Evolutionary conservation across 1,140 invertebrate species (phyloP).

Genomic region (Ruditapes philippinarum): DNA sequence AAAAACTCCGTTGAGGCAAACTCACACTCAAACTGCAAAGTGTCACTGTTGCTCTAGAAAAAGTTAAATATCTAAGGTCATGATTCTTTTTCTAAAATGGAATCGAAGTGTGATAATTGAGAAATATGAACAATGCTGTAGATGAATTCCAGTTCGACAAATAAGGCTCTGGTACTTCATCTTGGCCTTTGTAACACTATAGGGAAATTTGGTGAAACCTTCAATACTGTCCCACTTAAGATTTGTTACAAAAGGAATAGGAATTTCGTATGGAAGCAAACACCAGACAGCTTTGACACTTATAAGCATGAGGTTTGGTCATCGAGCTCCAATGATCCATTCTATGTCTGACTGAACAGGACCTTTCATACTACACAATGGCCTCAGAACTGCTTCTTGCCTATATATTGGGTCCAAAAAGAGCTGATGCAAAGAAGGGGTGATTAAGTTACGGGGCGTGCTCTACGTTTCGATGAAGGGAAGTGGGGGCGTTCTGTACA

Average conservation of each 20-base stretch:
- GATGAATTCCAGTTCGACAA: conserved; percentile 71
- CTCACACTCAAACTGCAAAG: conserved; percentile 76
- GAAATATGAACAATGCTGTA: conserved; percentile 47
- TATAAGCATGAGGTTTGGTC: not conserved
- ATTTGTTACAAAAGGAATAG: conserved; percentile 28
- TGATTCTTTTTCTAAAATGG: conserved; percentile 62
- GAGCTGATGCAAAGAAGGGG: conserved; percentile 41
- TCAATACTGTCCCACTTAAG: conserved; percentile 56
- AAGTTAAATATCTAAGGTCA: conserved; percentile 72
- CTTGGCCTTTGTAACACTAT: conserved; percentile 86
- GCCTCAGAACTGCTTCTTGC: conserved; percentile 18
- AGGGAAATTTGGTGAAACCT: conserved; percentile 56
- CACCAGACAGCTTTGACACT: conserved; percentile 27
- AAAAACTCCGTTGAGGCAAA: conserved; percentile 21
- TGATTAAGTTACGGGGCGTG: conserved; percentile 42
- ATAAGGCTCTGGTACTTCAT: conserved; percentile 82
- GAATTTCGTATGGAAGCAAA: not conserved
- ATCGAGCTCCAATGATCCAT: not conserved
- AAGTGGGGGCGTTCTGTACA: conserved; percentile 37
- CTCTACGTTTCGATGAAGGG: conserved; percentile 30
- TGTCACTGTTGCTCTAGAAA: conserved; percentile 65
- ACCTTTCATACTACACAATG: conserved; percentile 50
- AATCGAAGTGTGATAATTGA: conserved; percentile 59
- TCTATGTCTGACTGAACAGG: not conserved
- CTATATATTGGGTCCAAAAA: conserved; percentile 54